phyloP scores from a whole-genome alignment of 1,140 invertebrate species.

The Hestina assimilis region DNA sequence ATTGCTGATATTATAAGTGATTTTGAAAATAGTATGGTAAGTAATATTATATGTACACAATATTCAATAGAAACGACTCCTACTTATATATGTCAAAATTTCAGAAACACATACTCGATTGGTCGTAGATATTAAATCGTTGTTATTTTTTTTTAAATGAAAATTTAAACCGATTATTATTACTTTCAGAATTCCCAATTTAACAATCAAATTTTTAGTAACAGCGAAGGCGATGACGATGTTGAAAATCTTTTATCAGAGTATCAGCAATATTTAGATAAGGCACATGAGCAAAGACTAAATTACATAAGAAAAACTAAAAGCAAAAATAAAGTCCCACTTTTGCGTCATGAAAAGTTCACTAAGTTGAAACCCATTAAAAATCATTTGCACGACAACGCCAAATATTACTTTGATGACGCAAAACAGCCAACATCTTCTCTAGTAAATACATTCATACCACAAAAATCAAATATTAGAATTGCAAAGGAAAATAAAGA shows the following conservation, averaged over 20 bases:
- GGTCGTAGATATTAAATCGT: no score
- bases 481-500: not conserved
- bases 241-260: slow-evolving; percentile 58
- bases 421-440: slow-evolving; percentile 1
- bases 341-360: slow-evolving; percentile 50
- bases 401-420: slow-evolving; percentile 15
- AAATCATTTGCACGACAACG: slow-evolving; percentile 30
- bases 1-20: slow-evolving; percentile 64
- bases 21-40: slow-evolving; percentile 56
- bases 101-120: no score
- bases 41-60: no score
- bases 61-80: no score
- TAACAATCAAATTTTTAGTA: slow-evolving; percentile 34
- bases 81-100: no score
- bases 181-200: slow-evolving; percentile 46
- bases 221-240: slow-evolving; percentile 59
- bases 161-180: no score
- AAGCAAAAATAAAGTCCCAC: slow-evolving; percentile 62
- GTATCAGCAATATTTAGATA: slow-evolving; percentile 66
- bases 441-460: slow-evolving; percentile 1
- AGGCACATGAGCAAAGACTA: slow-evolving; percentile 54
- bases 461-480: slow-evolving; percentile 4
- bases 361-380: slow-evolving; percentile 39
- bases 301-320: slow-evolving; percentile 52
- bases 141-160: no score